phyloP scores from a whole-genome alignment of 2,797 vertebrate species.

The Apogon talboti region DNA sequence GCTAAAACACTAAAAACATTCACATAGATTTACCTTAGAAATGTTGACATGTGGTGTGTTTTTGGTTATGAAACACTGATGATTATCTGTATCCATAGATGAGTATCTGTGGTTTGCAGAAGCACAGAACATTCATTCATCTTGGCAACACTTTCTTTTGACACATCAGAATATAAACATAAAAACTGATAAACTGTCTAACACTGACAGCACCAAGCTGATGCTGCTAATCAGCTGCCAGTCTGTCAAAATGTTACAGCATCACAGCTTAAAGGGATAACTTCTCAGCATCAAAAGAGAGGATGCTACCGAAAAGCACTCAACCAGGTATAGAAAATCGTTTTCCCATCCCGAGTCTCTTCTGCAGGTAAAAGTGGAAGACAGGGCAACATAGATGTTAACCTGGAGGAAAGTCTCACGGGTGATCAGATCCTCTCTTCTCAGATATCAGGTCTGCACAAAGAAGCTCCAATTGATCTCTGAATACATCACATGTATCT shows the following conservation, averaged over 20 bases:
- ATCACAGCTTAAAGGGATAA: slow-evolving; percentile 16
- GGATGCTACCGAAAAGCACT: slow-evolving; percentile 13
- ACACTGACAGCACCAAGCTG: slow-evolving; percentile 1
- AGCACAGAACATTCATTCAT: slow-evolving; percentile 27
- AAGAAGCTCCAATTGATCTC: slow-evolving; percentile 26
- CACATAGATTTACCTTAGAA: no score
- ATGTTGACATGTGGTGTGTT: no score
- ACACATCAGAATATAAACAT: slow-evolving; percentile 27
- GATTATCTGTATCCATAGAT: no score
- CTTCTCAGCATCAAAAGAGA: slow-evolving; percentile 12
- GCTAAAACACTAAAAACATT: no score
- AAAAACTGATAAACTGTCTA: slow-evolving; percentile 9
- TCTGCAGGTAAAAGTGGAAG: background rate
- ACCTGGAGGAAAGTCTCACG: slow-evolving; percentile 7
- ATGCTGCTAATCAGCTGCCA: slow-evolving; percentile 22
- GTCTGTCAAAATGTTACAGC: slow-evolving; percentile 31
- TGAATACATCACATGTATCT: background rate
- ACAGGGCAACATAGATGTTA: slow-evolving; percentile 15
- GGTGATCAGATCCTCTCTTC: slow-evolving; percentile 35
- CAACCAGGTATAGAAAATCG: slow-evolving; percentile 11
- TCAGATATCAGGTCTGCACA: slow-evolving; percentile 19
- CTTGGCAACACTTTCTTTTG: slow-evolving; percentile 30
- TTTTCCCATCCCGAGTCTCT: slow-evolving; percentile 2
- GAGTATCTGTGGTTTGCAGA: no score
- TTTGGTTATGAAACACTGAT: no score